These are phyloP conservation scores for Prietella phreatophila DNA, from an alignment of 2,113 vertebrate genomes.

Conservation along the genomic window DNA sequence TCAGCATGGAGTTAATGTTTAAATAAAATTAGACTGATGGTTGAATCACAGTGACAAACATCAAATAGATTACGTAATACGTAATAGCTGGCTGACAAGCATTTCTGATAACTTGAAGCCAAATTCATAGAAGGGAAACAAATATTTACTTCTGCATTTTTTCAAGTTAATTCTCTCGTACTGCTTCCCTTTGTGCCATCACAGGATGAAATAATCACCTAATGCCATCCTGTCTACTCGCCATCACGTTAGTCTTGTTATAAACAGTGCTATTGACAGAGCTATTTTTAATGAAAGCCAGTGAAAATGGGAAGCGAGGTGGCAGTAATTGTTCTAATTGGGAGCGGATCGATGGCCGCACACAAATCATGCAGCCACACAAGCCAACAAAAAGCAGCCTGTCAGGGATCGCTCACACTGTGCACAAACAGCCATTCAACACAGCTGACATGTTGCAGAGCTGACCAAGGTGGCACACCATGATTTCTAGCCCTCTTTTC, in stretches of 20 bases:
- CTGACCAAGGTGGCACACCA: slow-evolving; percentile 46
- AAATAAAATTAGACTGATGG: slow-evolving; percentile 12
- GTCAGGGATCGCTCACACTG: slow-evolving; percentile 35
- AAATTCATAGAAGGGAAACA: slow-evolving; percentile 19
- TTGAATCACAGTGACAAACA: not conserved
- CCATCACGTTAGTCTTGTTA: slow-evolving; percentile 56
- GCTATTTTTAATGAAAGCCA: slow-evolving; percentile 63
- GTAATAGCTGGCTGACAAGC: not conserved
- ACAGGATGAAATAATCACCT: slow-evolving; percentile 57
- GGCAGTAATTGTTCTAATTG: slow-evolving; percentile 62
- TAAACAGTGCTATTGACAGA: slow-evolving; percentile 62
- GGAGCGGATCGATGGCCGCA: slow-evolving; percentile 65
- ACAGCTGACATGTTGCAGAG: slow-evolving; percentile 54
- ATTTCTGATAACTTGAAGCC: not conserved
- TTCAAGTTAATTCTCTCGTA: slow-evolving; percentile 13
- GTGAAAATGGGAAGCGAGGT: slow-evolving; percentile 51
- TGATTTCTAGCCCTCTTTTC: slow-evolving; percentile 43
- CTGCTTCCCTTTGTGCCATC: slow-evolving; percentile 33
- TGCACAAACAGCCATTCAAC: slow-evolving; percentile 61
- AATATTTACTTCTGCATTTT: slow-evolving; percentile 38
- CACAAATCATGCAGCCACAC: slow-evolving; percentile 65
- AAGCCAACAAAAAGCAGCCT: slow-evolving; percentile 61
- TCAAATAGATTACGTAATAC: slow-evolving; percentile 13
- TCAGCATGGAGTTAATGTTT: not conserved
- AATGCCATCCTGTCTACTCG: slow-evolving; percentile 58